Evolutionary conservation across 35 echinoderm and acorn worm species (phyloP), one percentile per base, ranked within the genome.

Genomic region (Stichopus chloronotus): DNA sequence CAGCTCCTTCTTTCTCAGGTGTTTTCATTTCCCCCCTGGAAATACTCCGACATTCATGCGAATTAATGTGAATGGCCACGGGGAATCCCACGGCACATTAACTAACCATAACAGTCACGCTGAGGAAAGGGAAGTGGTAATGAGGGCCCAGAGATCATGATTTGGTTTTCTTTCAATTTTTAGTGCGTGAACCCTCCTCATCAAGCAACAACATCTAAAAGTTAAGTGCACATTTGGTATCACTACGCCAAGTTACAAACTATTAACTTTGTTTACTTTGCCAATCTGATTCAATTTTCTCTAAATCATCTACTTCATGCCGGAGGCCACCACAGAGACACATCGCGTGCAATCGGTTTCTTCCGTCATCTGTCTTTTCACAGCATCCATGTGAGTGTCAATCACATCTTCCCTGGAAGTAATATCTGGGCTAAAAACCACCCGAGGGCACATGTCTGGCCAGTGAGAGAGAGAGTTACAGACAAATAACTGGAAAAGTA

Each of bases 231-330:
- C 55, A 85, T n/a, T 85, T n/a, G 17, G 21, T 78, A 21, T 21
- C 82, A 85, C 82, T n/a, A 59, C 9, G 82, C 13, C 52, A 58
- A 85, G 55, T 84, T 58, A 56, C 55, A 85, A 20, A 14, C 52
- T 13, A 58, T 85, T 58, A 85, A 10, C 58, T 85, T 85, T 85
- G 82, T 85, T 85, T 85, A 85, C 22, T 85, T 55, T 23, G 24
- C 82, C 16, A 85, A 85, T 85, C 82, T 85, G 82, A 59, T 58
- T 25, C 82, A 85, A 85, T 85, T 85, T 85, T 85, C 82, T 58
- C 82, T 85, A 23, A 85, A 85, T 85, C 54, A 85, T 85, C 69
- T n/a, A 58, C 52, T 85, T 21, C 5, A 9, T 53, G 13, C 80
- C 80, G 19, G 82, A 53, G 57, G 82, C 82, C 55, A 85, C 24